Percentiles rank a stretch among this genome's conserved stretches.
phyloP scores from a whole-genome alignment of 1,140 invertebrate species.

The Halesus radiatus region DNA sequence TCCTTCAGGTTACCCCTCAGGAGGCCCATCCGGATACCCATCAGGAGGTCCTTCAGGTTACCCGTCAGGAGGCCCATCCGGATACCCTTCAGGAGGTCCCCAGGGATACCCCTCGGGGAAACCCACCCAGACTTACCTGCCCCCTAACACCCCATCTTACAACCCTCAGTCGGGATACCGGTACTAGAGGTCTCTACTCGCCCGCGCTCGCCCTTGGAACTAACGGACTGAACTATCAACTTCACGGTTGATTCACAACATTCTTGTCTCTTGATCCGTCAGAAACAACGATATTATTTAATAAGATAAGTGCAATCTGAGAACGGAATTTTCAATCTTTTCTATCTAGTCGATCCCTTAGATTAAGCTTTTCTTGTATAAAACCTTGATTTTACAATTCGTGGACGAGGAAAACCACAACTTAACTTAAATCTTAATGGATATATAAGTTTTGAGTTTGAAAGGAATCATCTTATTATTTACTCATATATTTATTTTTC shows the following conservation, averaged over 20 bases:
- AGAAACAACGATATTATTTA: conserved; percentile 13
- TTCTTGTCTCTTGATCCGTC: conserved; percentile 5
- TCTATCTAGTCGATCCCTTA: conserved; percentile 20
- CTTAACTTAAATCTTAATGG: not conserved
- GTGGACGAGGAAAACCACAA: not conserved
- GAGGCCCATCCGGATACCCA: conserved; percentile 41
- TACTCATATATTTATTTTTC: not conserved
- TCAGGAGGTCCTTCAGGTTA: conserved; percentile 26
- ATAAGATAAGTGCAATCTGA: conserved; percentile 28
- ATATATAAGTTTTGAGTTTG: not conserved
- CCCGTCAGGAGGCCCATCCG: conserved; percentile 48
- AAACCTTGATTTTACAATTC: not conserved
- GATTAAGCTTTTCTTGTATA: conserved; percentile 1
- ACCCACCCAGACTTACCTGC: conserved; percentile 56
- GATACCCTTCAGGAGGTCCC: conserved; percentile 43
- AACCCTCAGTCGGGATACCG: conserved; percentile 54
- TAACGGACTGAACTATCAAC: conserved; percentile 35
- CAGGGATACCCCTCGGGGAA: conserved; percentile 47
- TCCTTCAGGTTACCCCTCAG: conserved; percentile 48
- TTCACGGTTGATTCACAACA: not conserved
- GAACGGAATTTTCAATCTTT: conserved; percentile 38
- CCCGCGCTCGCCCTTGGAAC: conserved; percentile 10
- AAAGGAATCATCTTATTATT: not conserved
- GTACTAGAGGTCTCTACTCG: conserved; percentile 34
- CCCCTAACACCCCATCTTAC: conserved; percentile 55